Conservation (phyloP, 1,140 invertebrate species). For the Vanessa atalanta region DNA sequence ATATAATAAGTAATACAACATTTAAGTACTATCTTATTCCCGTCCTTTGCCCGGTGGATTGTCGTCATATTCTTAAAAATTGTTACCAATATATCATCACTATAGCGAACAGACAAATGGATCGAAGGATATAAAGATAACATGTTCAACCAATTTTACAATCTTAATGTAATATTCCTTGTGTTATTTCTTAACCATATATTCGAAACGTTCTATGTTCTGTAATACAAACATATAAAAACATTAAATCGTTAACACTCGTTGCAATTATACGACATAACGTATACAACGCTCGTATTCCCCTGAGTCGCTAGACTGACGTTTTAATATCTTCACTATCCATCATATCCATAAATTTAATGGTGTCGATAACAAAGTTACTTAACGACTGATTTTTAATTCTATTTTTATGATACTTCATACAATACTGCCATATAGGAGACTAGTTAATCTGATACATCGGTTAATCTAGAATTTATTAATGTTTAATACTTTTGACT, state of each 20-base stretch:
- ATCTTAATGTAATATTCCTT: no score
- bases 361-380: constrained; percentile 21
- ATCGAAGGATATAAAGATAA: no score
- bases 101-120: no score
- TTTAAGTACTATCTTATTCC: no score
- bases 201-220: not conserved
- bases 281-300: constrained; percentile 8
- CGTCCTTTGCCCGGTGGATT: no score
- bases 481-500: not conserved
- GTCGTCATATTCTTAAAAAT: no score
- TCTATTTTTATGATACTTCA: constrained; percentile 9
- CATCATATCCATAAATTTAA: constrained; percentile 34
- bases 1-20: no score
- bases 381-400: constrained; percentile 26
- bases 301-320: constrained; percentile 18
- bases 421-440: not conserved
- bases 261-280: constrained; percentile 9
- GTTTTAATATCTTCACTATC: constrained; percentile 29
- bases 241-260: constrained; percentile 13
- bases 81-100: no score
- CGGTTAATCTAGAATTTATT: not conserved
- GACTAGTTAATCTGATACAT: not conserved
- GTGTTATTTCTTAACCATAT: no score
- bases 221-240: not conserved
- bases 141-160: no score